Base-by-base conservation (phyloP, 2,113 vertebrate species). In the Zosterops hypoxanthus region DNA sequence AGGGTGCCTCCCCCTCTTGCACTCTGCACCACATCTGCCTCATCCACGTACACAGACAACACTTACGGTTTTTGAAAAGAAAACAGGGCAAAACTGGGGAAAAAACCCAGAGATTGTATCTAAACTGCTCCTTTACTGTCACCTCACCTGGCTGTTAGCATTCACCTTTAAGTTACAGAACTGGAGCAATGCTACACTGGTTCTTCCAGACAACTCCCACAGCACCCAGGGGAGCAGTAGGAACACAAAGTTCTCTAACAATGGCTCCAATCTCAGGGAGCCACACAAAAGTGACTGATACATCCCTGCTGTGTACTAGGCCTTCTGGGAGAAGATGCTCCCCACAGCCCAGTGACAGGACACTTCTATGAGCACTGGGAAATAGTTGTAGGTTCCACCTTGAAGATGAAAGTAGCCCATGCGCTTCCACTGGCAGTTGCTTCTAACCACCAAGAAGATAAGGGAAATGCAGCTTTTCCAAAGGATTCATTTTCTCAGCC, bases 81-180 rank as follows among this genome's bases (percentile, higher is more conserved):
- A 68, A 82, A 41, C 4, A 6, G 42, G 33, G 20, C 25, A 52
- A 90, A 80, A 49, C 5, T 16, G 26, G 26, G 8, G 8, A 5
- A 21, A 46, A 23, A 0, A 0, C 34, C 44, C 25, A 56, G 69
- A 81, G 77, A 77, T 84, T 1, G 18, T 26, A 39, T 6, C 56
- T 88, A 20, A 94, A 73, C 42, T 19, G 21, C 56, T 94, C 50
- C 53, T 91, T 94, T 90, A 24, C 42, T 87, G 71, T 47, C 50
- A 49, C 86, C 90, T 84, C 23, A 33, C 69, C 66, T 81, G 81
- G 64, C 39, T 57, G 36, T 77, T 76, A 50, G 42, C 41, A 5
- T 8, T 92, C 52, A 60, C 34, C 28, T 55, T 68, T 59, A 61
- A 49, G 31, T 18, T 34, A 36, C 24, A 14, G 0, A 64, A 65